Conservation (phyloP, 1,140 invertebrate genomes). For the Dendrolimus punctatus region DNA sequence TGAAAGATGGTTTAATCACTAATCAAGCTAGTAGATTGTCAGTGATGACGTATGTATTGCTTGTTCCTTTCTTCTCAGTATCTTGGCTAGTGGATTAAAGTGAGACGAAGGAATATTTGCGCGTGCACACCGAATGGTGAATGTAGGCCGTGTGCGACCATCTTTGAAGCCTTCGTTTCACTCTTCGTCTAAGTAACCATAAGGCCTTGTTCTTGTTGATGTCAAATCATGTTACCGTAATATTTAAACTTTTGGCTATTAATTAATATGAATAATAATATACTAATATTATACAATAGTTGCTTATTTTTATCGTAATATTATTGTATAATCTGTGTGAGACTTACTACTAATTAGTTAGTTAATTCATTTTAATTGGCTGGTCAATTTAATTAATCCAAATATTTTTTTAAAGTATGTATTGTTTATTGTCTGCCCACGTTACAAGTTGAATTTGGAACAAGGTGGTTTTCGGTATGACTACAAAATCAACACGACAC, state of each 20-base stretch:
- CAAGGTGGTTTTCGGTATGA: too few relatives aligned
- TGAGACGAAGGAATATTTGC: constrained; percentile 35
- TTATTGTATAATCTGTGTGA: too few relatives aligned
- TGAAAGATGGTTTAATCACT: constrained; percentile 22
- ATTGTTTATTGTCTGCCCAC: too few relatives aligned
- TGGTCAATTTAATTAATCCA: too few relatives aligned
- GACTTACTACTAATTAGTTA: too few relatives aligned
- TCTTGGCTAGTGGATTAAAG: constrained; percentile 22
- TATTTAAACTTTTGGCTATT: background rate
- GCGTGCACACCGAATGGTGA: constrained; percentile 57
- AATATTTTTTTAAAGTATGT: too few relatives aligned
- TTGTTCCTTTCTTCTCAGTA: constrained; percentile 23
- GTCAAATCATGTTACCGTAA: background rate
- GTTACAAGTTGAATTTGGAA: too few relatives aligned
- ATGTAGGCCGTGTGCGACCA: constrained; percentile 65
- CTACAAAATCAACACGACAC: background rate
- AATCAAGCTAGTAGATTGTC: constrained; percentile 20
- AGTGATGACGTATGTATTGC: constrained; percentile 24
- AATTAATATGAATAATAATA: background rate
- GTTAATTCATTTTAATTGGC: too few relatives aligned
- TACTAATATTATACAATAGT: too few relatives aligned
- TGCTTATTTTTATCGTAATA: too few relatives aligned
- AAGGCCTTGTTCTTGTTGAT: constrained; percentile 37
- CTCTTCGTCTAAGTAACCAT: constrained; percentile 41
- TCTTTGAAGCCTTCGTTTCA: constrained; percentile 52